These are phyloP conservation scores for Tribolium castaneum DNA, from an alignment of 1,140 invertebrate genomes.

Conservation along the genomic window DNA sequence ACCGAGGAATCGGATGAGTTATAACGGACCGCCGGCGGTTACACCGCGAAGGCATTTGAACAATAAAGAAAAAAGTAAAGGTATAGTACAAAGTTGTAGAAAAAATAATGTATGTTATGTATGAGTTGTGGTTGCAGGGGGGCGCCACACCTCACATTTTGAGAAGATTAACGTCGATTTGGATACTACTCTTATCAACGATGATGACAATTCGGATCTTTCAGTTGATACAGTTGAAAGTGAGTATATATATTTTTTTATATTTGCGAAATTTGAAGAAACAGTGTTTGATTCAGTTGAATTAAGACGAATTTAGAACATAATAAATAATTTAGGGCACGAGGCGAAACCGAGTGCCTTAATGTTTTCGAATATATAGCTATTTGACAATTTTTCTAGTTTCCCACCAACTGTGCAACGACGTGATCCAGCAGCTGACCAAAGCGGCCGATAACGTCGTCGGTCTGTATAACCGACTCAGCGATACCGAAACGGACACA, in stretches of 20 bases:
- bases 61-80: constrained; percentile 56
- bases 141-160: constrained; percentile 55
- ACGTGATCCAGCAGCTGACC: constrained; percentile 73
- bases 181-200: constrained; percentile 43
- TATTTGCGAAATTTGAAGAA: too few species aligned
- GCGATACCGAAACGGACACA: constrained; percentile 59
- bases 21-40: constrained; percentile 59
- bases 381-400: constrained; percentile 63
- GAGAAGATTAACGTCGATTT: constrained; percentile 53
- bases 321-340: too few species aligned
- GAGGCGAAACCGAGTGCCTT: too few species aligned
- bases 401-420: constrained; percentile 72
- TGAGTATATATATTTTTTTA: too few species aligned
- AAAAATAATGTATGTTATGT: constrained; percentile 38
- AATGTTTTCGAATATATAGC: constrained; percentile 51
- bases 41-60: constrained; percentile 59
- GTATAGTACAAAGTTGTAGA: neutral
- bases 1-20: constrained; percentile 68
- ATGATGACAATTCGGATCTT: constrained; percentile 47
- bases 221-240: constrained; percentile 52
- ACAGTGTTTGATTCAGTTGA: too few species aligned
- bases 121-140: constrained; percentile 20
- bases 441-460: constrained; percentile 74
- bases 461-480: constrained; percentile 72
- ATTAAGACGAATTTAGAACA: too few species aligned